Base-by-base conservation (phyloP, 2,888 invertebrate genomes). In the Anoncus sp. region DNA sequence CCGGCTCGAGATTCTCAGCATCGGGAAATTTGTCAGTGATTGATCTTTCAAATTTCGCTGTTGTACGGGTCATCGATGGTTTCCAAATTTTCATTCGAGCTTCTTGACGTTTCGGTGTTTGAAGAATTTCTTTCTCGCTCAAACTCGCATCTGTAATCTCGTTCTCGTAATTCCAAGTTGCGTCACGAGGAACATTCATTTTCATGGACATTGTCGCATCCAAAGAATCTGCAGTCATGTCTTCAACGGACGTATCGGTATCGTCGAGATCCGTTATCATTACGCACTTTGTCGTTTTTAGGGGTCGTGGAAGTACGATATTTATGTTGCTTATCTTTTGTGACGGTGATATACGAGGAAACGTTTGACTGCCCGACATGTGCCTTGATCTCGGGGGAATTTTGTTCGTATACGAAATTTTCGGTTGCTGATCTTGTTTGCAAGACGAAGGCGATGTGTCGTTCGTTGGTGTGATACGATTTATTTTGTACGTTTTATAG, bases 241-340 rank as follows among this genome's bases (percentile, higher is more conserved):
- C 43, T 3, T 18, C 3, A 0, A 31, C 7, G 14, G 51, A 47
- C 10, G 10, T 2, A 1, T 79, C 53, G 0, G 75, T 53, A 14
- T 49, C 63, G 45, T 79, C 81, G 60, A 74, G 59, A 49, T 74
- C 74, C 14, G 75, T 72, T 10, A 69, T 47, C 67, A 49, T 71
- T 1, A 53, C 27, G 3, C 53, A 24, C 31, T 38, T 16, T 31
- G 49, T 18, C 3, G 20, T n/a, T 49, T 38, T 22, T 16, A 43
- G 14, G 22, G 57, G 18, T 6, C 66, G 59, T 1, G 80, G 82
- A 1, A 86, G 81, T 0, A 86, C 80, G 16, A 87, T 62, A 59
- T 89, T 89, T 65, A 89, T 85, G 62, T 88, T 88, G 5, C 84
- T 71, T 0, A 88, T 77, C 35, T 87, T 89, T 12, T 86, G 79